Evolutionary conservation across 2,113 vertebrate species (phyloP), one percentile per base, ranked within the genome.

Genomic region (Phylloscopus trochilus): DNA sequence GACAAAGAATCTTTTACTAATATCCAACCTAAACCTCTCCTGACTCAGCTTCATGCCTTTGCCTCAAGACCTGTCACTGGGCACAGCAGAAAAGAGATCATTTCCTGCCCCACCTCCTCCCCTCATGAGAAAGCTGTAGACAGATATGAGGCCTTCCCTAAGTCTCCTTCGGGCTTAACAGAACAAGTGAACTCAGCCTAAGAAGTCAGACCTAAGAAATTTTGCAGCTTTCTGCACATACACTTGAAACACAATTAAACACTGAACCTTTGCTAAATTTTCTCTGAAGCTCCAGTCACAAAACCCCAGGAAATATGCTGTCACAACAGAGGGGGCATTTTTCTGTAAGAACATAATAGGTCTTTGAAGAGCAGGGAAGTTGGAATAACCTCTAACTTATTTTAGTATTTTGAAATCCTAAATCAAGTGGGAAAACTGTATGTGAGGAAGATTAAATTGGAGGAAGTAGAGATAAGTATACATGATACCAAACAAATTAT

Each of bases 301-400:
- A 74, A 80, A 10, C 1, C 7, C 5, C 19, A 53, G 15, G n/a
- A 75, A 87, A 84, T 24, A 35, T 81, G 26, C 19, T 68, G 26
- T 41, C 0, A 1, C 39, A 81, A 31, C 19, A 72, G 23, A 81
- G n/a, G 6, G 4, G 5, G 0, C 1, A 30, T 63, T 92, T 84
- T 87, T 15, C 5, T 74, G 10, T 56, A 28, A 68, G 28, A 92
- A 66, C 11, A 22, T 5, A 41, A 39, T 17, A 44, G 5, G 19
- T 19, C 17, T 89, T 76, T 68, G 20, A 91, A 87, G 17, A 72
- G 8, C 11, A 53, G 16, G 58, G 7, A 87, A 82, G 41, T 41
- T 41, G 14, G 41, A 41, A 41, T 41, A 41, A 78, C 47, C 5
- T 44, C 5, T 31, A 49, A 44, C 52, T 62, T 69, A 58, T 7